Conservation (phyloP, 1,140 invertebrate species). For the Macrotrachela quadricornifera region DNA sequence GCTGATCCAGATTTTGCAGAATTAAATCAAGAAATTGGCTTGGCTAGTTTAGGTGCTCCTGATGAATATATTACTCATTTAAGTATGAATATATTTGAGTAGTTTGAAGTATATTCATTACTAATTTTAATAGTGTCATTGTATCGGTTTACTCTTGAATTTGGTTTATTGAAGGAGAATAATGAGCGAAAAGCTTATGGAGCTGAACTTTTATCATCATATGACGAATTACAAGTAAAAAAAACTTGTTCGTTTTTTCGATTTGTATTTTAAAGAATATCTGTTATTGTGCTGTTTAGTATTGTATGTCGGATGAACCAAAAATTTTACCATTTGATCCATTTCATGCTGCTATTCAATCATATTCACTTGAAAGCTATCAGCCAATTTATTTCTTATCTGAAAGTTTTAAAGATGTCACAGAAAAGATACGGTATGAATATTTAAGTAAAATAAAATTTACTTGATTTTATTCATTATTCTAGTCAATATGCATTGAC, state of each 20-base stretch:
- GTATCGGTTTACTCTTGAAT: slow-evolving; percentile 98
- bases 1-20: slow-evolving; percentile 89
- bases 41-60: slow-evolving; percentile 70
- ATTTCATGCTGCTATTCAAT: slow-evolving; percentile 51
- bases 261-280: background rate
- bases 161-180: slow-evolving; percentile 59
- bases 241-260: too few species aligned
- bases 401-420: slow-evolving; percentile 80
- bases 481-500: slow-evolving; percentile 65
- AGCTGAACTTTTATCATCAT: slow-evolving; percentile 82
- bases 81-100: slow-evolving; percentile 43
- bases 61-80: slow-evolving; percentile 91
- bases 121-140: slow-evolving; percentile 43
- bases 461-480: slow-evolving; percentile 9
- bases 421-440: slow-evolving; percentile 77
- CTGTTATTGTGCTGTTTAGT: slow-evolving; percentile 29
- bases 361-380: slow-evolving; percentile 86
- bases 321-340: slow-evolving; percentile 69
- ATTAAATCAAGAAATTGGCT: slow-evolving; percentile 90
- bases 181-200: slow-evolving; percentile 77
- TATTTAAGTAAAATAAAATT: slow-evolving; percentile 6
- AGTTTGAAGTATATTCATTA: background rate
- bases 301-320: slow-evolving; percentile 64
- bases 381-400: slow-evolving; percentile 86
- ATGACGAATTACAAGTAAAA: slow-evolving; percentile 60